Evolutionary conservation across 2,888 invertebrate genomes (phyloP).

Genomic region (Tenodera sinensis): DNA sequence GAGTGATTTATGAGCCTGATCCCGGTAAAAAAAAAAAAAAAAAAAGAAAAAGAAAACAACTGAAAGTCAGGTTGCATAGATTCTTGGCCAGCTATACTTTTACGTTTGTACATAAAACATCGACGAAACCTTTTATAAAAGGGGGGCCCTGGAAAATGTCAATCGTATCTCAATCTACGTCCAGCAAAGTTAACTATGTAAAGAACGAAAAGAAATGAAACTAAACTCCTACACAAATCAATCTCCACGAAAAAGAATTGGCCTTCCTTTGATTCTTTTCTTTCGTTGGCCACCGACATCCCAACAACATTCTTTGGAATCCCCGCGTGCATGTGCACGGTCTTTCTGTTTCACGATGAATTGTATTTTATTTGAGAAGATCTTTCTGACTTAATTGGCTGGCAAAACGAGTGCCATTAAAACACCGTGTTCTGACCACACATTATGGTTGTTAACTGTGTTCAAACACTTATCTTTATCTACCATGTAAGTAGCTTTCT

Average conservation of each 20-base stretch:
- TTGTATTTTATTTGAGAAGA: conserved; percentile 17
- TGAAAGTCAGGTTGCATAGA: conserved; percentile 9
- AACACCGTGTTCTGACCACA: background rate
- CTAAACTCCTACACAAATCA: conserved; percentile 19
- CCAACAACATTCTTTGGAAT: conserved; percentile 19
- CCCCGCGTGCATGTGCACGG: background rate
- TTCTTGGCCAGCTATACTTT: background rate
- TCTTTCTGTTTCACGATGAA: background rate
- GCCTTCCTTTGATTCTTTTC: conserved; percentile 1
- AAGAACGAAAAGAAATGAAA: conserved; percentile 11
- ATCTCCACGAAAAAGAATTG: conserved; percentile 9
- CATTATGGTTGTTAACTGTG: background rate
- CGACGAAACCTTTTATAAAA: conserved; percentile 14
- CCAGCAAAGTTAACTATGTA: conserved; percentile 9
- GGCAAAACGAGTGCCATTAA: conserved; percentile 4
- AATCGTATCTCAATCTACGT: conserved; percentile 24
- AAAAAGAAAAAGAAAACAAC: conserved; percentile 11
- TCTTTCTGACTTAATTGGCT: conserved; percentile 19
- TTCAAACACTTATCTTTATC: too few species aligned
- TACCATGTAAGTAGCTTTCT: too few species aligned
- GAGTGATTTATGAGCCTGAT: conserved; percentile 24
- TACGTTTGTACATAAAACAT: background rate
- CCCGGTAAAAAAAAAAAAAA: conserved; percentile 11
- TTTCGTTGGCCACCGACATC: conserved; percentile 14
- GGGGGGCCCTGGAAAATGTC: conserved; percentile 3